Conservation (phyloP, 2,797 vertebrate species). For the Poecilia velifera region DNA sequence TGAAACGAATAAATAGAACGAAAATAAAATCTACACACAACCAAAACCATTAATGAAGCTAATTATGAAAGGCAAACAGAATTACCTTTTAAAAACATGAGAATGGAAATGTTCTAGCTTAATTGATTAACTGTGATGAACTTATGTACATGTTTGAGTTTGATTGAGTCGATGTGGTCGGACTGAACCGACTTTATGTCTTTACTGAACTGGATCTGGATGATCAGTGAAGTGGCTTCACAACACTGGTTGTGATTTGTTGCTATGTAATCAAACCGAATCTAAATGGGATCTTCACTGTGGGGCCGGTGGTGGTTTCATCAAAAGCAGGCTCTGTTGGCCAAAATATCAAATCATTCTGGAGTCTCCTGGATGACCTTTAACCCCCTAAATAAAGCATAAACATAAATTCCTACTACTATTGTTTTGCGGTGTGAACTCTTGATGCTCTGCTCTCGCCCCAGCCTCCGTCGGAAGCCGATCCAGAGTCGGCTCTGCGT, state of each 20-base stretch:
- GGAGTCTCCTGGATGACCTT: not conserved
- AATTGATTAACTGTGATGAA: too few relatives aligned
- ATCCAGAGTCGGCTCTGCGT: conserved; percentile 29
- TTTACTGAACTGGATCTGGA: not conserved
- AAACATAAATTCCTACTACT: not conserved
- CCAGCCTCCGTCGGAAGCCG: conserved; percentile 49
- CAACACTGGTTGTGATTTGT: not conserved
- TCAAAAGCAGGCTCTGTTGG: not conserved
- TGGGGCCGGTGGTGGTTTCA: not conserved
- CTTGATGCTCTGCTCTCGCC: not conserved
- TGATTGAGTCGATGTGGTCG: too few relatives aligned
- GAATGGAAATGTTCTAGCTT: too few relatives aligned
- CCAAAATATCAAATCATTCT: not conserved
- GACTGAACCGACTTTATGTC: not conserved
- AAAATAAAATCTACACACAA: too few relatives aligned
- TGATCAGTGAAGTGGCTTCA: not conserved
- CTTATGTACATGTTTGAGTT: too few relatives aligned
- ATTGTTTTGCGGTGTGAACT: not conserved
- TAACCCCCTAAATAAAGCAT: not conserved
- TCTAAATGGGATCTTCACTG: not conserved
- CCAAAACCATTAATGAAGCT: too few relatives aligned
- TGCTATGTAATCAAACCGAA: too few relatives aligned
- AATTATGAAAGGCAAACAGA: too few relatives aligned
- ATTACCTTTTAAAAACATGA: too few relatives aligned
- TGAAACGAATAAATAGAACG: too few relatives aligned